Evolutionary conservation across 2,797 vertebrate species (phyloP).

Genomic region (Margarornis squamiger): DNA sequence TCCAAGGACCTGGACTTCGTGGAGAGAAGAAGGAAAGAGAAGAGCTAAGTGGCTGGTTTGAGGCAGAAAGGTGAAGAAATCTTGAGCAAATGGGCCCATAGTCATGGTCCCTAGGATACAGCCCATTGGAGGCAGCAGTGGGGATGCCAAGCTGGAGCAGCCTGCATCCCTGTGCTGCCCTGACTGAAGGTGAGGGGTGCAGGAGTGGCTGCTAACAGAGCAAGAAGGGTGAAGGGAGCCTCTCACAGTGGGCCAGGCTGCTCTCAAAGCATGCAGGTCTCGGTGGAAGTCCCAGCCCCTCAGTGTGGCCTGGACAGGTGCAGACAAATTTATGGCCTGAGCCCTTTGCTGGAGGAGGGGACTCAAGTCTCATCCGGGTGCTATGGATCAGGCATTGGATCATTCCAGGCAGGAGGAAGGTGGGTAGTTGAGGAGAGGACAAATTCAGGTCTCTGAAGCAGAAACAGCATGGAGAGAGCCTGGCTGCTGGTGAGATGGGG

Average conservation of each 20-base stretch:
- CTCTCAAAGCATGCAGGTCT: rapidly evolving
- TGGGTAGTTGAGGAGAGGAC: background rate
- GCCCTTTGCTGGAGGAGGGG: background rate
- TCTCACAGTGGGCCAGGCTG: background rate
- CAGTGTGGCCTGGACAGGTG: background rate
- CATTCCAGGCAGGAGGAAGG: background rate
- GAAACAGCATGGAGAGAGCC: background rate
- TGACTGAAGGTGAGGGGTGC: rapidly evolving
- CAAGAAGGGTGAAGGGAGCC: background rate
- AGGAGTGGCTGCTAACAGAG: background rate
- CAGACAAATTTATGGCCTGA: background rate
- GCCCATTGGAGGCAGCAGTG: background rate
- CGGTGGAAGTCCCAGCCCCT: rapidly evolving
- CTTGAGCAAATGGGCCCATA: background rate
- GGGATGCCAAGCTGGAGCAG: background rate
- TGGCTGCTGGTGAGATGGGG: background rate
- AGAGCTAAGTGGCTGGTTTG: background rate
- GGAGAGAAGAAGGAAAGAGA: background rate
- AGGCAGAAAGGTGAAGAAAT: background rate
- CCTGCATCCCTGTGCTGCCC: background rate
- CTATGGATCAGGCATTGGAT: background rate
- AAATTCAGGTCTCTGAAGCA: background rate
- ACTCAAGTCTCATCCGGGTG: background rate
- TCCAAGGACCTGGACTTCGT: background rate
- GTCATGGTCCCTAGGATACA: background rate